phyloP scores from a whole-genome alignment of 1,140 invertebrate genomes.

The Lamellibrachia luymesi region DNA sequence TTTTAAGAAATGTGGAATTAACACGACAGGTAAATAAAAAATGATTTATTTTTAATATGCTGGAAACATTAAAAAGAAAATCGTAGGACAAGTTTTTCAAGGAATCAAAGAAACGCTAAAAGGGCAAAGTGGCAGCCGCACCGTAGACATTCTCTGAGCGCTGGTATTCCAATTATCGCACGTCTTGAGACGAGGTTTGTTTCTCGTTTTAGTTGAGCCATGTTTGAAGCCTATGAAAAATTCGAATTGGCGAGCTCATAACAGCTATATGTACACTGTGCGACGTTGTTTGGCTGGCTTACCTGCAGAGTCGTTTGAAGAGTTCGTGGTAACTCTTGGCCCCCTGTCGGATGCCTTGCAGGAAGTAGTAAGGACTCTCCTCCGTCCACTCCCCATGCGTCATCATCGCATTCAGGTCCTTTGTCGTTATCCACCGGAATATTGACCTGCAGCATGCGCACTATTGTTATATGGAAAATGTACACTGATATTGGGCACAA shows the following conservation, averaged over 20 bases:
- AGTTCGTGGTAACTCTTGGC: constrained; percentile 99
- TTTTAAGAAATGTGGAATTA: no score
- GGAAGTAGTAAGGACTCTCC: constrained; percentile 92
- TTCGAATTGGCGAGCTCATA: neutral
- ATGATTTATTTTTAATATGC: no score
- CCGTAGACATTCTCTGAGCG: no score
- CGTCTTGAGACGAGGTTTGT: no score
- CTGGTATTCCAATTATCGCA: no score
- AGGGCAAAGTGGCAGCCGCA: no score
- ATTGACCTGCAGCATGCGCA: constrained; percentile 68
- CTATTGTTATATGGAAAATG: neutral
- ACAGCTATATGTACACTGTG: neutral
- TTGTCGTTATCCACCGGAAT: constrained; percentile 99
- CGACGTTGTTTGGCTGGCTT: neutral
- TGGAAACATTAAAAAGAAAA: no score
- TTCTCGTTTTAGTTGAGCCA: neutral
- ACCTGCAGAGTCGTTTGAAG: constrained; percentile 82
- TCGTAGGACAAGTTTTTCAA: no score
- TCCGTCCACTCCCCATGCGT: constrained; percentile 82
- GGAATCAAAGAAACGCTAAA: no score
- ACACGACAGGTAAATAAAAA: no score
- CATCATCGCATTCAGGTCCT: constrained; percentile 97
- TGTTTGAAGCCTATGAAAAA: neutral
- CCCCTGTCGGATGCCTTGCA: constrained; percentile 96
- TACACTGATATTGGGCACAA: no score